A percentile compares a stretch with the other conserved stretches of the same genome.
phyloP scores from a whole-genome alignment of 2,797 vertebrate species.

The Neomorphus geoffroyi region DNA sequence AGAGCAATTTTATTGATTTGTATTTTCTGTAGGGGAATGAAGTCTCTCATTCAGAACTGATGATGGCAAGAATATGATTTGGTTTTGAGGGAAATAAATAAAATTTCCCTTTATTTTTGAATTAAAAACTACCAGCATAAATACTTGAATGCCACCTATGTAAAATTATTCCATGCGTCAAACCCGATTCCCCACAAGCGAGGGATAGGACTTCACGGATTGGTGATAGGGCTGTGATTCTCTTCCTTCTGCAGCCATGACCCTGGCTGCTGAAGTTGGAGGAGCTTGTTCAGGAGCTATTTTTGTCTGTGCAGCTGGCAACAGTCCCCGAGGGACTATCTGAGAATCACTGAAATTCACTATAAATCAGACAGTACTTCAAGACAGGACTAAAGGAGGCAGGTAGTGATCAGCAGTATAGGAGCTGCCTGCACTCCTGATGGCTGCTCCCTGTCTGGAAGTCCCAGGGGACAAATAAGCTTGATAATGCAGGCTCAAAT shows the following conservation, averaged over 20 bases:
- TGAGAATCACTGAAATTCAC: background rate
- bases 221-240: background rate
- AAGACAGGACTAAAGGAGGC: background rate
- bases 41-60: background rate
- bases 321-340: background rate
- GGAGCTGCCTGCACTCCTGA: background rate
- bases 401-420: background rate
- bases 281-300: slow-evolving; percentile 8
- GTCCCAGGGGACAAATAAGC: background rate
- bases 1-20: background rate
- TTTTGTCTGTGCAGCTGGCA: slow-evolving; percentile 33
- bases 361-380: background rate
- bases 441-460: background rate
- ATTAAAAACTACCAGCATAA: background rate
- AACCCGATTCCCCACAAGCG: background rate
- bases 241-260: background rate
- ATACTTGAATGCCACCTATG: background rate
- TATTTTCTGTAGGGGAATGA: background rate
- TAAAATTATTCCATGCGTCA: background rate
- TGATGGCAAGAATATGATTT: background rate
- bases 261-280: background rate
- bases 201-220: background rate
- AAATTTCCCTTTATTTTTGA: background rate
- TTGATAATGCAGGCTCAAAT: background rate
- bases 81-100: background rate